Evolutionary conservation across 2,113 vertebrate genomes (phyloP), one percentile per base, ranked within the genome.

Genomic region (Gobio gobio): DNA sequence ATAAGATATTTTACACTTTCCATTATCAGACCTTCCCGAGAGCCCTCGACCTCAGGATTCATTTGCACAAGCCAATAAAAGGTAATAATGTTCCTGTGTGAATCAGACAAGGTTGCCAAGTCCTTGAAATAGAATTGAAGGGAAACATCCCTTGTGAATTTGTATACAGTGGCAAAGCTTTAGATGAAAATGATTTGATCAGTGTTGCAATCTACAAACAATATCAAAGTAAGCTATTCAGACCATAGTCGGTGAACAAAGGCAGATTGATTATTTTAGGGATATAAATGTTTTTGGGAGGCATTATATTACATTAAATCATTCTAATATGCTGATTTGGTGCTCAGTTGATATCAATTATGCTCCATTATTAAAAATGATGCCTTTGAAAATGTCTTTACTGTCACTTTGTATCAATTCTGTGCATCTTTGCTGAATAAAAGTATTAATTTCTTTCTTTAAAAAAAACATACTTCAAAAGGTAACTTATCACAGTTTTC

Each of bases 171-270:
- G 89, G 90, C 89, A 91, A 88, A 89, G 86, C 92, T 92, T 94
- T 88, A 93, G 90, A 93, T 92, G 87, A 92, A 93, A 94, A 94
- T 93, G 92, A 94, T 93, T 94, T 87, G 85, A 93, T 93, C 91
- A 91, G 91, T 89, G 85, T 74, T 87, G 89, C 49, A 72, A 56
- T 24, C 64, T 36, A 29, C 78, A 68, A 83, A 83, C 22, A 54
- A 51, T 49, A 33, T 54, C 26, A 54, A 54, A 54, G 74, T 43
- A 12, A 43, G 20, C 20, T 13, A 72, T 61, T 61, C n/a, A 61
- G n/a, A 12, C n/a, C 10, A 24, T 56, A 56, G 14, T 40, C 40
- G 1, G 40, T 40, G 6, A 40, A 40, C 40, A 40, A 29, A 33
- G 26, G 24, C 13, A 64, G 16, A 33, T 64, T 1, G 0, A 29